These are phyloP conservation scores for Pseudachorutes palmiensis DNA, from an alignment of 1,140 invertebrate genomes.

Conservation along the genomic window DNA sequence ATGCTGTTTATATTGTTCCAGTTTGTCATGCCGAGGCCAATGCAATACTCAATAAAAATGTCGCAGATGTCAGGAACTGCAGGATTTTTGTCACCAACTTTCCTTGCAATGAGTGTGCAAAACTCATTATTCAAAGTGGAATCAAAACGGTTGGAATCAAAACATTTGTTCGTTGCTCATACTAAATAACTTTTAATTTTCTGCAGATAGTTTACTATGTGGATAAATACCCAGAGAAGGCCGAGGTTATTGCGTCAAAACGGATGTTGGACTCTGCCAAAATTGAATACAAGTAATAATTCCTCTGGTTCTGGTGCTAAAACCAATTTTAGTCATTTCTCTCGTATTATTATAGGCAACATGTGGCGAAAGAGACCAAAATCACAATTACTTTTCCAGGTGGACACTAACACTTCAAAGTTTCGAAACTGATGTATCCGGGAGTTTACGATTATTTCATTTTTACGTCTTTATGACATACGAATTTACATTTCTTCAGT, in stretches of 20 bases:
- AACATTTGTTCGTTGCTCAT: constrained; percentile 47
- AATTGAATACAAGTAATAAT: constrained; percentile 52
- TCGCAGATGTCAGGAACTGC: constrained; percentile 63
- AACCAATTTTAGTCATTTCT: too few species aligned
- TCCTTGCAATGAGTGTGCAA: constrained; percentile 94
- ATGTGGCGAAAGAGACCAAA: constrained; percentile 51
- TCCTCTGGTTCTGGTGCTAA: too few species aligned
- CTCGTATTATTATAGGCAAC: constrained; percentile 52
- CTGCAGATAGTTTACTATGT: constrained; percentile 57
- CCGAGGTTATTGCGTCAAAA: constrained; percentile 61
- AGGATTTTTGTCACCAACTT: constrained; percentile 79
- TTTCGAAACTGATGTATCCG: too few species aligned
- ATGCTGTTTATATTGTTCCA: constrained; percentile 43
- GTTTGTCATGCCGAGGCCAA: constrained; percentile 97
- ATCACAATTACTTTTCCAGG: constrained; percentile 61
- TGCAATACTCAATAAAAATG: constrained; percentile 88
- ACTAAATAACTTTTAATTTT: neutral
- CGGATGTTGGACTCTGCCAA: constrained; percentile 68
- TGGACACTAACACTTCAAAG: too few species aligned
- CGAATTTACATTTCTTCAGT: too few species aligned
- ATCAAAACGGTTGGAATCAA: too few species aligned
- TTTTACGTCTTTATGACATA: too few species aligned
- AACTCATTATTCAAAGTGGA: constrained; percentile 92
- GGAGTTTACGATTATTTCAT: too few species aligned
- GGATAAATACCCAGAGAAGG: constrained; percentile 65